Conservation (phyloP, 2,797 vertebrate species). For the Amblyraja radiata region DNA sequence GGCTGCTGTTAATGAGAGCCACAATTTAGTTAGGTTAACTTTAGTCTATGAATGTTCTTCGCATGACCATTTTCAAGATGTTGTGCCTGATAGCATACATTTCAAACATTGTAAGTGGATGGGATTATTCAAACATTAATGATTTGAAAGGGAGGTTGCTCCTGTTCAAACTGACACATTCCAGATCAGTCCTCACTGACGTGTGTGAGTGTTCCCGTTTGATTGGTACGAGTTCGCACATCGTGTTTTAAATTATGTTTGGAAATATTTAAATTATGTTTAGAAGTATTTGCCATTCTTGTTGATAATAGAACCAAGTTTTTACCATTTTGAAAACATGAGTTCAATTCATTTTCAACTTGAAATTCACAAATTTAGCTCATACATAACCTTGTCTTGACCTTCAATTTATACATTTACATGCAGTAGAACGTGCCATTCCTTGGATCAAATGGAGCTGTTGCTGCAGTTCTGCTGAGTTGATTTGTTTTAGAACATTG, state of each 20-base stretch:
- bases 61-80: neutral
- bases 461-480: neutral
- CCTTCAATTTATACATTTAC: neutral
- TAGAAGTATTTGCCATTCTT: neutral
- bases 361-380: no score
- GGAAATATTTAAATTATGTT: neutral
- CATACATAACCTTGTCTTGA: neutral
- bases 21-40: conserved; percentile 9
- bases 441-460: neutral
- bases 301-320: neutral
- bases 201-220: neutral
- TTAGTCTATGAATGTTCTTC: neutral
- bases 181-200: neutral
- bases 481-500: neutral
- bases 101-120: neutral
- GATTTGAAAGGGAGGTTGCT: neutral
- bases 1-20: neutral
- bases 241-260: neutral
- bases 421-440: neutral
- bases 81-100: neutral
- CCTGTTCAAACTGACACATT: neutral
- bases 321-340: no score
- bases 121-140: neutral
- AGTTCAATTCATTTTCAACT: neutral
- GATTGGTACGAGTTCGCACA: neutral